These are phyloP conservation scores for Paradoxurus hermaphroditus DNA, from an alignment of 2,113 vertebrate species.

Conservation along the genomic window DNA sequence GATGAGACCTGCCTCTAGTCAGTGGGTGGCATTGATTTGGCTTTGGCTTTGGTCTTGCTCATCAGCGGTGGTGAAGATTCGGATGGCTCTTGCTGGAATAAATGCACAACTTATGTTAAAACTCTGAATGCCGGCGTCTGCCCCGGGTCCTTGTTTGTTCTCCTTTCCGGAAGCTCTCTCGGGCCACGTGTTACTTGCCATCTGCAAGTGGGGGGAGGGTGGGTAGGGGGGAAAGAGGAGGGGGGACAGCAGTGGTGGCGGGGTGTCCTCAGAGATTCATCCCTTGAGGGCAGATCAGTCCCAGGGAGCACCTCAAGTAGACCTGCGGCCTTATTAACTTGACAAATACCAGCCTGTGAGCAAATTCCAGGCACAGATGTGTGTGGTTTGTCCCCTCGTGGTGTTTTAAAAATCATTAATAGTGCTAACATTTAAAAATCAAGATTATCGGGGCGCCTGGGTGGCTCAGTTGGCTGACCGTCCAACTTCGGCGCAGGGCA, in stretches of 20 bases:
- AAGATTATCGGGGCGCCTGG: not conserved
- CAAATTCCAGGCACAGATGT: not conserved
- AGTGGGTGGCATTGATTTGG: fast-evolving
- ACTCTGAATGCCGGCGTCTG: not conserved
- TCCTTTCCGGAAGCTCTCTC: not conserved
- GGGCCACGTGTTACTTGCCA: not conserved
- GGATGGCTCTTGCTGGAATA: not conserved
- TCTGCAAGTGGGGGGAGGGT: not conserved
- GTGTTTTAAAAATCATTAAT: not conserved
- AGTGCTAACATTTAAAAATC: not conserved
- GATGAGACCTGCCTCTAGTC: not conserved
- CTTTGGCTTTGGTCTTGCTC: not conserved
- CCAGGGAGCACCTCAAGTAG: not conserved
- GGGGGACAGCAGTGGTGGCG: not conserved
- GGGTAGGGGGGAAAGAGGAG: not conserved
- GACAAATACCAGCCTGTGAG: not conserved
- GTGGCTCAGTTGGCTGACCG: no score
- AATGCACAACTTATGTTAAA: not conserved
- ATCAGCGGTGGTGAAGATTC: not conserved
- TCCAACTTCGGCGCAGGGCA: no score
- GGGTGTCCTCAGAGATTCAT: not conserved
- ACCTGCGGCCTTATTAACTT: not conserved
- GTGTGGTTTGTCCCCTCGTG: not conserved
- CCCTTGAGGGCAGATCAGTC: not conserved
- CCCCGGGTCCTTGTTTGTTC: not conserved